A percentile compares a stretch with the other conserved stretches of the same genome.
Evolutionary conservation across 2,797 vertebrate genomes (phyloP).

Genomic region (Sus cebifrons): DNA sequence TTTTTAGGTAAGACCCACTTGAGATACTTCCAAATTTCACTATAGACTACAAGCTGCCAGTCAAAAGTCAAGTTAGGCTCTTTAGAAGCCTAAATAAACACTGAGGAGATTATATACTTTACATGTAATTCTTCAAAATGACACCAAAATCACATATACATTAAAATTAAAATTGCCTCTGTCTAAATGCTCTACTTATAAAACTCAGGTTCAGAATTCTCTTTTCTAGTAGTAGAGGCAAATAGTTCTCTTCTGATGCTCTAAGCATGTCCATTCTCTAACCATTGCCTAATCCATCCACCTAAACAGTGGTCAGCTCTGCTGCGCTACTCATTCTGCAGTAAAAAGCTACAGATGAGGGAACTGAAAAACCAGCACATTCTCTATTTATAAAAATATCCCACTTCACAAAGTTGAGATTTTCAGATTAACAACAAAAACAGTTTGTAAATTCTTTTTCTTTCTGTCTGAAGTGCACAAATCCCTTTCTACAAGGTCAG

Average conservation of each 20-base stretch:
- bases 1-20: not conserved
- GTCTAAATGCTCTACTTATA: not conserved
- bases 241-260: not conserved
- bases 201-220: conserved; percentile 35
- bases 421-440: conserved; percentile 67
- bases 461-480: not conserved
- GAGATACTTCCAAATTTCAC: conserved; percentile 11
- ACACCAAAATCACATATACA: not conserved
- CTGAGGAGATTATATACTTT: not conserved
- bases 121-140: conserved; percentile 44
- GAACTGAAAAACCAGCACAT: not conserved
- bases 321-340: not conserved
- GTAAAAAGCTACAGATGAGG: not conserved
- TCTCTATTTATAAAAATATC: not conserved
- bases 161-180: conserved; percentile 54
- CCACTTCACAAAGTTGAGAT: conserved; percentile 55
- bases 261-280: not conserved
- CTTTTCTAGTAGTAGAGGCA: not conserved
- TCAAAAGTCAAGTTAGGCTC: not conserved
- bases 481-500: not conserved
- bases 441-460: conserved; percentile 50
- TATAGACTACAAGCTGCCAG: not conserved
- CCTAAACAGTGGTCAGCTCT: not conserved
- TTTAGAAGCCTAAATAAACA: conserved; percentile 43
- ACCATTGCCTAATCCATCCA: not conserved